phyloP scores from a whole-genome alignment of 2,113 vertebrate species.

The Lonchura striata region DNA sequence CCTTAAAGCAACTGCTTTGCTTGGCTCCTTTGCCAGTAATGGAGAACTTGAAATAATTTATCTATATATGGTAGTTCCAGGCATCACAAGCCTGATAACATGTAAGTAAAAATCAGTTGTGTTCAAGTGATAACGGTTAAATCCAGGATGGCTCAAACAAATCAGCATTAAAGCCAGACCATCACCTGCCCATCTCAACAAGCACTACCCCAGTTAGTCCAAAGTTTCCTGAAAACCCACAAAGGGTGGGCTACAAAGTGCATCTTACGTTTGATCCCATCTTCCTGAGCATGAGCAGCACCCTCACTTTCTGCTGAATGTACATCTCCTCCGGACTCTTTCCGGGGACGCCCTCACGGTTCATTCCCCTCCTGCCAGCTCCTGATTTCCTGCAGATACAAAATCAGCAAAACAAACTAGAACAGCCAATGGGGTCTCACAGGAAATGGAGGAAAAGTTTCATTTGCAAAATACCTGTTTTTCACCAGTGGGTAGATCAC shows the following conservation, averaged over 20 bases:
- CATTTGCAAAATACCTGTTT: neutral
- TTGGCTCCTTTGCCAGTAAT: neutral
- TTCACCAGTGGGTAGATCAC: neutral
- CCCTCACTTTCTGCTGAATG: slow-evolving; percentile 97
- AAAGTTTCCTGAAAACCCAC: neutral
- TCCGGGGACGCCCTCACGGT: slow-evolving; percentile 95
- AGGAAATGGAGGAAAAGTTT: neutral
- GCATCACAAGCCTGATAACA: neutral
- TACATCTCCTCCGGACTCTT: slow-evolving; percentile 99
- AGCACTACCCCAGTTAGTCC: neutral
- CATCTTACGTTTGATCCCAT: slow-evolving; percentile 97
- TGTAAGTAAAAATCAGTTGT: neutral
- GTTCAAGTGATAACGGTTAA: neutral
- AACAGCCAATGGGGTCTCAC: rapidly evolving
- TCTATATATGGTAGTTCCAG: neutral
- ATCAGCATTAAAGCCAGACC: neutral
- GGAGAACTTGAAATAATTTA: neutral
- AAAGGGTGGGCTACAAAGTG: rapidly evolving
- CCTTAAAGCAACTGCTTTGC: neutral
- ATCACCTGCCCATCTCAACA: neutral
- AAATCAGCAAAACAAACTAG: neutral
- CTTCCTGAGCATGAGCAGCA: slow-evolving; percentile 98
- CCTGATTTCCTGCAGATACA: slow-evolving; percentile 73
- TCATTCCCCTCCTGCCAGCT: slow-evolving; percentile 94
- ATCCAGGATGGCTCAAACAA: neutral